phyloP scores from a whole-genome alignment of 2,113 vertebrate species.

The Electrona antarctica region DNA sequence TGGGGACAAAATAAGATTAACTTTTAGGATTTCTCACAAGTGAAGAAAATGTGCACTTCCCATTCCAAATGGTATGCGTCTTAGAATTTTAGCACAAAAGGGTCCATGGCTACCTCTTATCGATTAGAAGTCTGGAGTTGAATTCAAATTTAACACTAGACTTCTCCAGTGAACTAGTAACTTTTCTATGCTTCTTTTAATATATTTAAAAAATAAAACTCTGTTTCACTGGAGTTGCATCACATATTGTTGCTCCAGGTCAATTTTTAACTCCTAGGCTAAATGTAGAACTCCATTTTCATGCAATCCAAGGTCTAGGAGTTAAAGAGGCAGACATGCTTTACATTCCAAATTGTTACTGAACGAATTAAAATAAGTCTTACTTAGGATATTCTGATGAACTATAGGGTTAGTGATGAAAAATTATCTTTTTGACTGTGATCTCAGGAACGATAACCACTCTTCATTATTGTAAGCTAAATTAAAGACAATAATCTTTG shows the following conservation, averaged over 20 bases:
- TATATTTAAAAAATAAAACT: conserved; percentile 13
- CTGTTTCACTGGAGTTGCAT: conserved; percentile 34
- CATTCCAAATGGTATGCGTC: conserved; percentile 49
- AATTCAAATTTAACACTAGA: conserved; percentile 44
- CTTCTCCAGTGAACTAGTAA: conserved; percentile 57
- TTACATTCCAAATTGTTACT: conserved; percentile 12
- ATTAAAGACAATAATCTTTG: neutral
- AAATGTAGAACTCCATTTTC: conserved; percentile 39
- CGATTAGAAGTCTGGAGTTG: conserved; percentile 57
- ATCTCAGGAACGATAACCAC: conserved; percentile 14
- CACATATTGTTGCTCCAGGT: conserved; percentile 29
- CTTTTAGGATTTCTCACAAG: conserved; percentile 29
- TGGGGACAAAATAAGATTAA: conserved; percentile 16
- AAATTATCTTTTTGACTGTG: conserved; percentile 5
- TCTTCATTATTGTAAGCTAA: conserved; percentile 15
- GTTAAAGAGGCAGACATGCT: neutral
- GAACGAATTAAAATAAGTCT: conserved; percentile 10
- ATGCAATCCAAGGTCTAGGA: conserved; percentile 27
- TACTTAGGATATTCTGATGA: conserved; percentile 27
- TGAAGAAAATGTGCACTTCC: conserved; percentile 35
- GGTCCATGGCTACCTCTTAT: conserved; percentile 78
- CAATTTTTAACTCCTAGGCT: conserved; percentile 30
- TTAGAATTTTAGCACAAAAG: conserved; percentile 57
- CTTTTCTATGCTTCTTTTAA: conserved; percentile 30
- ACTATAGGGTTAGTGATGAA: conserved; percentile 8